Evolutionary conservation across 92 coral and sea anemone species (phyloP).

Genomic region (Epizoanthus scotinus): DNA sequence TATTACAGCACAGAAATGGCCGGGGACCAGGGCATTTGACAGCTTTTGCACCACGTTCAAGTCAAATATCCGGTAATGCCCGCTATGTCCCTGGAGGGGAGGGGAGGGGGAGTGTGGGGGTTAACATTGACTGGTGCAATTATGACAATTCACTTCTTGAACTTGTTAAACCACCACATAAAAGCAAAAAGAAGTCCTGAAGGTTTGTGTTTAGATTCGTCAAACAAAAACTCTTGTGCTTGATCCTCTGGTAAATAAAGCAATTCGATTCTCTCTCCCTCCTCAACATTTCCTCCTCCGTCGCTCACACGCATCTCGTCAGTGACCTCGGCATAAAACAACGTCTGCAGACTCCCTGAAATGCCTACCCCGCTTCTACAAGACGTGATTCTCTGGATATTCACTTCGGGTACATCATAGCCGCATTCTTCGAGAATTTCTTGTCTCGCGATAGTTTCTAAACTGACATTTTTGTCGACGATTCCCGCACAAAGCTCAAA

Average conservation of each 20-base stretch:
- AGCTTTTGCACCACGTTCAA: too few species aligned
- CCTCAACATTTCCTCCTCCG: conserved; percentile 88
- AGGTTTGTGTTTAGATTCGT: conserved; percentile 78
- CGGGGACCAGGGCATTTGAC: too few species aligned
- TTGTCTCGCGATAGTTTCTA: conserved; percentile 75
- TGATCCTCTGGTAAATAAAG: conserved; percentile 82
- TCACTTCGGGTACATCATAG: conserved; percentile 89
- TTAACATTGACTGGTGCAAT: too few species aligned
- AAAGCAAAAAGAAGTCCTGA: conserved; percentile 87
- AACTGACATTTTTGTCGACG: conserved; percentile 79
- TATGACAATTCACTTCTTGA: conserved; percentile 40
- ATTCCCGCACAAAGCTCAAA: conserved; percentile 99
- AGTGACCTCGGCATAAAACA: conserved; percentile 89
- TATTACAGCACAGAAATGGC: too few species aligned
- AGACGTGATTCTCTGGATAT: conserved; percentile 69
- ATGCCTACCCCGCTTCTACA: conserved; percentile 81
- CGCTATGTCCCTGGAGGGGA: too few species aligned
- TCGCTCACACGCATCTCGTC: conserved; percentile 81
- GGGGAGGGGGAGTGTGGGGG: too few species aligned
- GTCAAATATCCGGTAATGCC: too few species aligned
- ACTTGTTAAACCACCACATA: conserved; percentile 91
- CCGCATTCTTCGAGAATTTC: conserved; percentile 98
- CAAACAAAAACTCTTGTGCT: conserved; percentile 81
- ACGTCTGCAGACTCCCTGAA: conserved; percentile 75
- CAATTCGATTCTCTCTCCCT: conserved; percentile 92